Evolutionary conservation across 2,113 vertebrate species (phyloP).

Genomic region (Saccopteryx bilineata): DNA sequence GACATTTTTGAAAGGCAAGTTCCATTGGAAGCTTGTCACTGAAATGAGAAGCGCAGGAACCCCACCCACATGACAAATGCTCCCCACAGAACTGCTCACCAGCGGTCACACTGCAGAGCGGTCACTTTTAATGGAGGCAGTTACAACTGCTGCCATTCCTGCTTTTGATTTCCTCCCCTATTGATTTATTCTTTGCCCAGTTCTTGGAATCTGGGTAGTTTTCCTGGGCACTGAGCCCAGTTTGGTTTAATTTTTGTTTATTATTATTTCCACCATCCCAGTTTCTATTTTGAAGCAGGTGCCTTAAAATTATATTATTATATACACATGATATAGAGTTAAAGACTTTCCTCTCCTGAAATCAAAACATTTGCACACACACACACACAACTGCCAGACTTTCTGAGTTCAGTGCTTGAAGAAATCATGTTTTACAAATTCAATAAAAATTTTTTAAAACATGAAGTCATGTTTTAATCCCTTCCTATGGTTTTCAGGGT

Average conservation of each 20-base stretch:
- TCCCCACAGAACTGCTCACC: background rate
- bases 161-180: background rate
- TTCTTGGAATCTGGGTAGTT: conserved; percentile 71
- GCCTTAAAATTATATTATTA: conserved; percentile 74
- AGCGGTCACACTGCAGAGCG: fast-evolving
- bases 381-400: background rate
- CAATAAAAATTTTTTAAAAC: too few relatives aligned
- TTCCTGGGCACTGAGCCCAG: conserved; percentile 71
- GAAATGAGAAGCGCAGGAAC: conserved; percentile 26
- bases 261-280: conserved; percentile 73
- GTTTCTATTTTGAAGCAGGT: conserved; percentile 78
- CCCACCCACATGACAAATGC: background rate
- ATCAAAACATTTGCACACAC: conserved; percentile 57
- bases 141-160: background rate
- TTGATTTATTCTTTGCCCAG: conserved; percentile 47
- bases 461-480: background rate
- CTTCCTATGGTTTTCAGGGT: background rate
- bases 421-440: background rate
- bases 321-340: conserved; percentile 74
- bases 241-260: conserved; percentile 80
- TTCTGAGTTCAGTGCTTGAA: conserved; percentile 17
- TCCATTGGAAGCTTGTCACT: background rate
- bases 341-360: conserved; percentile 51
- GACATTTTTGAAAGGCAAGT: conserved; percentile 35
- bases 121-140: background rate